Evolutionary conservation across 1,140 invertebrate genomes (phyloP).

Genomic region (Eueides isabella): DNA sequence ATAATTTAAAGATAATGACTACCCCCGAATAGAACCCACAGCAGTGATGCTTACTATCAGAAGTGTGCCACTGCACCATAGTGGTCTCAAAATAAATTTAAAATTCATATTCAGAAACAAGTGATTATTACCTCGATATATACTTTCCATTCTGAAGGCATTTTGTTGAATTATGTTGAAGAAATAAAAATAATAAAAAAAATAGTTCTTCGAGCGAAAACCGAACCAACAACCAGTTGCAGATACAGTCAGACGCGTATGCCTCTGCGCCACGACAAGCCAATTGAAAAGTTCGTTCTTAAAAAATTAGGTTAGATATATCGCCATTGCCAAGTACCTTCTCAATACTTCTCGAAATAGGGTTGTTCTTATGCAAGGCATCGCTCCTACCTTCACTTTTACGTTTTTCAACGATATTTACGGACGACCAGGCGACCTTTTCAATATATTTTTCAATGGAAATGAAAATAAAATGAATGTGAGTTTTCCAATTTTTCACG

Average conservation of each 20-base stretch:
- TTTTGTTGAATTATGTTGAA: too few species aligned
- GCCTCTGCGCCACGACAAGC: neutral
- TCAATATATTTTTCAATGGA: constrained; percentile 28
- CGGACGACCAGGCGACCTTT: constrained; percentile 14
- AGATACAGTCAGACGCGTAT: neutral
- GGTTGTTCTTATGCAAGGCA: constrained; percentile 26
- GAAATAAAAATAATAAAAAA: too few species aligned
- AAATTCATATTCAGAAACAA: too few species aligned
- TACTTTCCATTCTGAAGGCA: too few species aligned
- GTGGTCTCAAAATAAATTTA: too few species aligned
- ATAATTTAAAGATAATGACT: too few species aligned
- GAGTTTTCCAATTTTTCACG: constrained; percentile 15
- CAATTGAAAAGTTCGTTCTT: neutral
- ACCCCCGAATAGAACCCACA: too few species aligned
- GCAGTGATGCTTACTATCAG: too few species aligned
- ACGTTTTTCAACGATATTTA: constrained; percentile 16
- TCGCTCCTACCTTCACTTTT: neutral
- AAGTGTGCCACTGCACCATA: too few species aligned
- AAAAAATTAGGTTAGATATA: neutral
- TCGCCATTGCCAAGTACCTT: neutral
- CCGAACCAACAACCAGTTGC: neutral
- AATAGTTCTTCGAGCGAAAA: neutral
- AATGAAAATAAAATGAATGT: constrained; percentile 9
- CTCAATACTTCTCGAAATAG: constrained; percentile 20
- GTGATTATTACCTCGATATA: too few species aligned